Evolutionary conservation across 2,113 vertebrate species (phyloP).

Genomic region (Centropristis striata): DNA sequence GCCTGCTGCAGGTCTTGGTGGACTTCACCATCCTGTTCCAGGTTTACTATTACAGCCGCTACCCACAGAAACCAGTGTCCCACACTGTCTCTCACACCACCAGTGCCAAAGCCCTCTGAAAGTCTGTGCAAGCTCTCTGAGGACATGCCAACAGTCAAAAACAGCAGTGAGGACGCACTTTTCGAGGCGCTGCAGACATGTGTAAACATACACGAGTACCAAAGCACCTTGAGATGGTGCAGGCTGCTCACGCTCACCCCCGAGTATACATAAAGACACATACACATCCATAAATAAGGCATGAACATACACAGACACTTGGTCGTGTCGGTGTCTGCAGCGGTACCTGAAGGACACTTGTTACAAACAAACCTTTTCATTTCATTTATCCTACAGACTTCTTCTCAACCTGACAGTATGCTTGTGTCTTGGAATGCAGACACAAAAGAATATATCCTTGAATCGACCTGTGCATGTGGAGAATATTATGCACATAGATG

Average conservation of each 20-base stretch:
- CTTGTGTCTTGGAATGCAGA: conserved; percentile 51
- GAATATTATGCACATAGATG: conserved; percentile 52
- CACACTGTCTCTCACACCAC: conserved; percentile 88
- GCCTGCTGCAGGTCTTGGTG: conserved; percentile 94
- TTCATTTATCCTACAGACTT: conserved; percentile 43
- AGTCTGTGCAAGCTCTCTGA: background rate
- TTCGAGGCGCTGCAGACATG: conserved; percentile 2
- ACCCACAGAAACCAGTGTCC: conserved; percentile 90
- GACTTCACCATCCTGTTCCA: conserved; percentile 94
- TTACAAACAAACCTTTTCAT: conserved; percentile 41
- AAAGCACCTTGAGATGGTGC: conserved; percentile 44
- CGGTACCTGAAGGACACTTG: conserved; percentile 34
- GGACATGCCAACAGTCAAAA: conserved; percentile 12
- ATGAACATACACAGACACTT: conserved; percentile 36
- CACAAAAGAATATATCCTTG: conserved; percentile 21
- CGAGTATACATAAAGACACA: conserved; percentile 31
- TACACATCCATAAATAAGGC: conserved; percentile 52
- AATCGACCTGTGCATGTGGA: conserved; percentile 61
- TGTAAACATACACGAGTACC: conserved; percentile 37
- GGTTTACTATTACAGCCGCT: conserved; percentile 92
- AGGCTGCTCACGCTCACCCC: conserved; percentile 31
- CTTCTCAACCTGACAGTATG: background rate
- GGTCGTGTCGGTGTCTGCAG: background rate
- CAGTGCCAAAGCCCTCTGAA: conserved; percentile 95
- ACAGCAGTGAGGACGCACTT: conserved; percentile 15